Percentiles rank a stretch among this genome's conserved stretches.
These are phyloP conservation scores for Anguilla megastoma DNA, from an alignment of 2,797 vertebrate genomes.

Conservation along the genomic window DNA sequence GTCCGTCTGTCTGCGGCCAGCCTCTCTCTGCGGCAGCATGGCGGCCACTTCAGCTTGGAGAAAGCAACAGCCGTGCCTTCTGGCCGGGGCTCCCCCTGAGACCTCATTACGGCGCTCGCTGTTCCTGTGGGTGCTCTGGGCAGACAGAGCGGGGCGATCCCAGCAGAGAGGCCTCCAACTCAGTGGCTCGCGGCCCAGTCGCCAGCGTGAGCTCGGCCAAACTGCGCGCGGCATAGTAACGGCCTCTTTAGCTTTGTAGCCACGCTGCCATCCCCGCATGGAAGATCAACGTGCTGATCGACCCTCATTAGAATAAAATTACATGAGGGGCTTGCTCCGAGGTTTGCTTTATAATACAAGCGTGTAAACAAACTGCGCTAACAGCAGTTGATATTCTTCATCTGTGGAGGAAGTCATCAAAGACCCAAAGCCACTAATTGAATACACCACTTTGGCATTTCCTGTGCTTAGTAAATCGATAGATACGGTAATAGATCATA, in stretches of 20 bases:
- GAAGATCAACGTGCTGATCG: slow-evolving; percentile 67
- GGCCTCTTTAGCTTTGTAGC: slow-evolving; percentile 60
- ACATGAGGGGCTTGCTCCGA: slow-evolving; percentile 50
- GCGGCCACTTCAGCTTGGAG: neutral
- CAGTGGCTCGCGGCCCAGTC: slow-evolving; percentile 39
- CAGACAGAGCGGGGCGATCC: slow-evolving; percentile 50
- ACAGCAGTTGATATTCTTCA: slow-evolving; percentile 29
- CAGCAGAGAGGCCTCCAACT: slow-evolving; percentile 42
- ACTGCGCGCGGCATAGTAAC: slow-evolving; percentile 63
- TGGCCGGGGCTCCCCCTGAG: slow-evolving; percentile 50
- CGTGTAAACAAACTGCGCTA: slow-evolving; percentile 1
- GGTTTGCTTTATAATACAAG: slow-evolving; percentile 44
- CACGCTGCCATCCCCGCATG: slow-evolving; percentile 54
- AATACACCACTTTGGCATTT: neutral
- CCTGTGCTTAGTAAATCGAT: neutral
- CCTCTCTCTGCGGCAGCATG: neutral
- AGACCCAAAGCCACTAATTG: neutral
- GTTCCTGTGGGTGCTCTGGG: slow-evolving; percentile 52
- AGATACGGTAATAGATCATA: neutral
- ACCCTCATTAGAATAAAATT: slow-evolving; percentile 60
- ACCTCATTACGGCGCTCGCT: slow-evolving; percentile 61
- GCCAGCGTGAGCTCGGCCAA: slow-evolving; percentile 48
- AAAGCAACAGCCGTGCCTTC: neutral
- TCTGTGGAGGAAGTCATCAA: slow-evolving; percentile 16
- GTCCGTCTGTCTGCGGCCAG: slow-evolving; percentile 33